Conservation (phyloP, 2,797 vertebrate genomes). For the Melanitta fusca region DNA sequence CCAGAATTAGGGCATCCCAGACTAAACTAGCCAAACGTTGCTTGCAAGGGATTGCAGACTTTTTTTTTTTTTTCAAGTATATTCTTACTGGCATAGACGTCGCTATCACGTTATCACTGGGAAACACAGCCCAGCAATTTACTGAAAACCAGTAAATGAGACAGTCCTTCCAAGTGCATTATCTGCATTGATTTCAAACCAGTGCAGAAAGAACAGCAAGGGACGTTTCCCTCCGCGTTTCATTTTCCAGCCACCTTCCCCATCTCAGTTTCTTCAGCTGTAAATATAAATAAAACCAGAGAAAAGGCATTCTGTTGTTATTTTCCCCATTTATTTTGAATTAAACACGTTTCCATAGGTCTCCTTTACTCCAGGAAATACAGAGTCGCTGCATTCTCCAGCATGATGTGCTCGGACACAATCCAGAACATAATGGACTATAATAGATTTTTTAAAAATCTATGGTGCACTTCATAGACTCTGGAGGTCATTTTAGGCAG, state of each 20-base stretch:
- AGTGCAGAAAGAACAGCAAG: not conserved
- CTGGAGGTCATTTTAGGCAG: slow-evolving; percentile 46
- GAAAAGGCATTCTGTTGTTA: not conserved
- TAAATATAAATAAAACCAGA: not conserved
- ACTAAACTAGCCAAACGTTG: not conserved
- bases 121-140: not conserved
- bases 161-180: slow-evolving; percentile 4
- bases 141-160: not conserved
- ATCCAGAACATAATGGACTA: slow-evolving; percentile 29
- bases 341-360: not conserved
- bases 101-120: not conserved
- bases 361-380: not conserved
- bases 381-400: not conserved
- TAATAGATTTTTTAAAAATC: not conserved
- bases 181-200: not conserved
- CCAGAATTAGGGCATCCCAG: not conserved
- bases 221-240: not conserved
- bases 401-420: not conserved
- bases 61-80: not conserved
- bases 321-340: not conserved
- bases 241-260: not conserved
- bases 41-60: not conserved
- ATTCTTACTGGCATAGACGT: not conserved
- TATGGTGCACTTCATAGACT: not conserved
- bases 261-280: not conserved